Evolutionary conservation across 2,797 vertebrate species (phyloP), one percentile per base, ranked within the genome.

Genomic region (Bradypus variegatus): DNA sequence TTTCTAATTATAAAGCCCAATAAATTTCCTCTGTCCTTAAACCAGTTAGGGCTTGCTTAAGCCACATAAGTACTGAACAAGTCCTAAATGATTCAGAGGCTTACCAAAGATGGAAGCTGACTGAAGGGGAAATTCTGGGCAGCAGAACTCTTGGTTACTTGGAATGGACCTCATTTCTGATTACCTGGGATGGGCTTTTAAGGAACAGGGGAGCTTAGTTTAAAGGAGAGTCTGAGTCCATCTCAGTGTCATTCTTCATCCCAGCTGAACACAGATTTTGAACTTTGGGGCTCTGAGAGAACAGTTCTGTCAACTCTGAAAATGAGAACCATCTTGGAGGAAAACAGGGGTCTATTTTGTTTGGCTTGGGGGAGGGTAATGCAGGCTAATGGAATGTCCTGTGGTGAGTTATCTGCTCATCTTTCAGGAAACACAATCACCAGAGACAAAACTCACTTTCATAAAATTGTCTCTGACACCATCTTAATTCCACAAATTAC

Each of bases 401-500:
- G 82, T 90, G 55, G 58, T 36, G 55, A 83, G 58, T 72, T 76
- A 41, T 21, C 94, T 19, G 88, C 79, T 82, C 91, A 91, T 94
- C 94, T 91, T 90, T 94, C 93, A 93, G 89, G 88, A 95, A 50
- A 92, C 72, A 86, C 76, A 83, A 69, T 50, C 84, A 38, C 86
- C 11, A 69, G 64, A 78, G 91, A 95, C 92, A 93, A 93, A 88
- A 91, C 64, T 88, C 8, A 8, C 81, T 94, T 86, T 69, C 90
- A 94, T 89, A 88, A 94, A 95, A 95, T 92, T 78, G 70, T 88
- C 91, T 95, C 91, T 91, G 90, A 96, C 93, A 90, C 85, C 69
- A 81, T 87, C 93, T 95, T 53, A 83, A 95, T 94, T 95, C 92
- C 87, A 92, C 89, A 96, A 95, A 95, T 93, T 92, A 86, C 69